Base-by-base conservation (phyloP, 2,888 invertebrate species). In the Drosophila formosana region DNA sequence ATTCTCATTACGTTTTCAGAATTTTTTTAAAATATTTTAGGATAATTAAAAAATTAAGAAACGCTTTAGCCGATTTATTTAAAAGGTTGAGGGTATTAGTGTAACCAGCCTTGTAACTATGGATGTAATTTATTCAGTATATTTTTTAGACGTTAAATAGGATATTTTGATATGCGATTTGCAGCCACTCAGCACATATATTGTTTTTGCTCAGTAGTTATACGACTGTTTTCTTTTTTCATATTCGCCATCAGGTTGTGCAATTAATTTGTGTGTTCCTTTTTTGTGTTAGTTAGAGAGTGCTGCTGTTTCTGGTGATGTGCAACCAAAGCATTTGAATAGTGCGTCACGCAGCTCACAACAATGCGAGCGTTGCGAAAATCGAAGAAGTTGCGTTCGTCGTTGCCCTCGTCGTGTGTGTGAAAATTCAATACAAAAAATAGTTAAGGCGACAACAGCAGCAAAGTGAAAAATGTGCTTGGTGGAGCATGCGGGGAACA, bases 371-470 rank as follows among this genome's bases (percentile, higher is more conserved):
- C 78, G 41, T 71, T 68, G 75, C 75, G 81, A 79, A 82, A 82
- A 83, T 82, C 81, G 55, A 83, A 83, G 57, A 72, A 64, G 57
- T 75, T 72, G 71, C 65, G 65, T 61, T 65, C 76, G 18, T 18
- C 18, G 18, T 18, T 18, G 70, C 65, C 47, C 47, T 65, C 73
- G 52, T 62, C 73, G 70, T 71, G 80, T 81, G 69, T 78, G 77
- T 82, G 80, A 82, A 85, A 79, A 80, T 84, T 82, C 76, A 82
- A 85, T 88, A 88, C 75, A 81, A 82, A 76, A 78, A 79, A 72
- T 67, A 76, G 74, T 57, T 37, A 6, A 64, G 65, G 58, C 65
- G 66, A 62, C 58, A 60, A 68, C 43, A 75, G 75, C 68, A 76
- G 65, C 70, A 78, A 76, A 82, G 78, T 78, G 74, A 78, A 86